Evolutionary conservation across 2,113 vertebrate species (phyloP), one percentile per base, ranked within the genome.

Genomic region (Cromileptes altivelis): DNA sequence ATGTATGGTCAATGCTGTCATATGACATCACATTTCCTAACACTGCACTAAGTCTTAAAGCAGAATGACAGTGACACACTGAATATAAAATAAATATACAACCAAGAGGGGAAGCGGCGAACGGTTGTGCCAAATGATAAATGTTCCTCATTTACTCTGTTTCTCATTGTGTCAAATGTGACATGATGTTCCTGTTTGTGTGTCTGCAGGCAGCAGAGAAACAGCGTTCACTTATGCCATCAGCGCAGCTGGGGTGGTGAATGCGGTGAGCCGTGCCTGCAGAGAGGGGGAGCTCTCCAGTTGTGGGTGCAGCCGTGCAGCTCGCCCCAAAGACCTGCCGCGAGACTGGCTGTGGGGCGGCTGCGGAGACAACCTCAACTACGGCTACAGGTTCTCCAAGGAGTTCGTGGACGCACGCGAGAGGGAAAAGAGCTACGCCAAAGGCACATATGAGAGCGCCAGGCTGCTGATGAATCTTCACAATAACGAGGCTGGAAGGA

Each of bases 271-370:
- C 93, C 96, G 98, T 0, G 98, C 98, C 1, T 99, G 98, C 95
- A 95, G 97, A 21, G 98, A 99, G 92, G 98, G 98, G 25, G 98
- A 99, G 94, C 97, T 99, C 82, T 98, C 97, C 69, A 98, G 97
- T 70, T 99, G 98, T 0, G 98, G 98, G 89, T 99, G 98, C 95
- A 99, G 98, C 88, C 95, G 98, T 0, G 97, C 97, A 0, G 97
- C 97, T 0, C 94, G 98, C 7, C 98, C 98, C 80, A 98, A 97
- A 94, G 98, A 99, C 80, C 94, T 99, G 80, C 98, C 98, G 9
- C 95, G 98, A 82, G 98, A 99, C 93, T 99, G 98, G 98, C 96
- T 99, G 79, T 99, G 98, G 98, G 98, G 98, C 2, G 98, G 98
- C 94, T 99, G 98, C 4, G 98, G 98, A 1, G 98, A 99, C 91